phyloP scores from a whole-genome alignment of 2,888 invertebrate species.

The Meandrusa payeni region DNA sequence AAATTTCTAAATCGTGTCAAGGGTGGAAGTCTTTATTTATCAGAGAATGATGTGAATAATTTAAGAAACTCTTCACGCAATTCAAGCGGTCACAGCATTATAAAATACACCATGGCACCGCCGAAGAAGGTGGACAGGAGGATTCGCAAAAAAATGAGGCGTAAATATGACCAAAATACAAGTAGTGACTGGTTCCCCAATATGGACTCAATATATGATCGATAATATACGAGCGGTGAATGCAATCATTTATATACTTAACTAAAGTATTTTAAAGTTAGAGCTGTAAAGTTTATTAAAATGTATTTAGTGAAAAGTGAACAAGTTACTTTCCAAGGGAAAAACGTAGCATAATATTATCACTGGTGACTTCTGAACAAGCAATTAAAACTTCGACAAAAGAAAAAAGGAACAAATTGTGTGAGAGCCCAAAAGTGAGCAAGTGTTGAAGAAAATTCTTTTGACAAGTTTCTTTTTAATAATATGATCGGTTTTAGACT shows the following conservation, averaged over 20 bases:
- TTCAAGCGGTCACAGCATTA: slow-evolving; percentile 1
- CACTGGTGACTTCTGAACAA: slow-evolving; percentile 34
- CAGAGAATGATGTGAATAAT: neutral
- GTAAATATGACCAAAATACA: neutral
- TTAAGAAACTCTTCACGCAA: neutral
- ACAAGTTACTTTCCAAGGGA: no score
- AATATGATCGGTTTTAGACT: slow-evolving; percentile 7
- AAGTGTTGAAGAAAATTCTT: slow-evolving; percentile 26
- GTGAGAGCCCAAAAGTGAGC: slow-evolving; percentile 29
- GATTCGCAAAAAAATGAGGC: slow-evolving; percentile 6
- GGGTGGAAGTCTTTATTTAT: slow-evolving; percentile 1
- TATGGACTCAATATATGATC: no score
- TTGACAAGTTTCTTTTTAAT: slow-evolving; percentile 23
- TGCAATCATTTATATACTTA: no score
- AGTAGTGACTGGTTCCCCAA: slow-evolving; percentile 5
- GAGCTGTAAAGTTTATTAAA: no score
- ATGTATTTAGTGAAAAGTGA: no score
- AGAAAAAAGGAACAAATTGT: slow-evolving; percentile 32
- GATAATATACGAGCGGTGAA: no score
- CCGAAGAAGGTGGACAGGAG: slow-evolving; percentile 7
- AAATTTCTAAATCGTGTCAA: slow-evolving; percentile 18
- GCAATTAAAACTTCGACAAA: slow-evolving; percentile 42
- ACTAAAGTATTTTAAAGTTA: no score
- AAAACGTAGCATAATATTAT: slow-evolving; percentile 16
- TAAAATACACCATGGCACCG: neutral